Evolutionary conservation across 1,140 invertebrate genomes (phyloP).

Genomic region (Pseudomyrmex flavicornis): DNA sequence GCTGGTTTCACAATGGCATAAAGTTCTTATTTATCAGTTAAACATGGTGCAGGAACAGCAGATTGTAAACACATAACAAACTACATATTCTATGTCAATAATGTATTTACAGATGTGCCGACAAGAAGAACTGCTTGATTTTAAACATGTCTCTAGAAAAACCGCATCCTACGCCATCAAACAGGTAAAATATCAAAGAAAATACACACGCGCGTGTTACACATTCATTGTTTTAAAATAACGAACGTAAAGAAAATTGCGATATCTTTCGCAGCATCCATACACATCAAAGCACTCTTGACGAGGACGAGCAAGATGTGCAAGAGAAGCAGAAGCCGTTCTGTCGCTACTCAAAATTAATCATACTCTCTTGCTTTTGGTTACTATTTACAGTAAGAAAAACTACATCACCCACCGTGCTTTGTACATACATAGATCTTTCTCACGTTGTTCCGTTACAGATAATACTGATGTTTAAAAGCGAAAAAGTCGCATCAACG

Average conservation of each 20-base stretch:
- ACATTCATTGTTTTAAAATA: not conserved
- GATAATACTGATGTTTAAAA: slow-evolving; percentile 88
- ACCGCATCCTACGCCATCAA: not conserved
- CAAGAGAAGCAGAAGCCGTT: slow-evolving; percentile 66
- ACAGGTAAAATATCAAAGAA: slow-evolving; percentile 20
- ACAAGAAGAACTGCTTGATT: slow-evolving; percentile 66
- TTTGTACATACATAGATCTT: not conserved
- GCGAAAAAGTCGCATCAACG: slow-evolving; percentile 87
- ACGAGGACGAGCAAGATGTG: slow-evolving; percentile 57
- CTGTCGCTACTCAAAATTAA: slow-evolving; percentile 76
- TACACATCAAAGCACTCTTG: not conserved
- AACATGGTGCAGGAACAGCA: too few relatives aligned
- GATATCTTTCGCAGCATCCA: slow-evolving; percentile 2
- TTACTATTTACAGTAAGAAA: slow-evolving; percentile 78
- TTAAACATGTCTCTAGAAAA: slow-evolving; percentile 66
- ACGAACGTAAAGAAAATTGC: not conserved
- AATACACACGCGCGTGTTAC: not conserved
- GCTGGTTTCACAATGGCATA: too few relatives aligned
- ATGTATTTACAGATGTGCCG: slow-evolving; percentile 10
- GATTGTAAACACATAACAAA: not conserved
- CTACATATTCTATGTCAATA: not conserved
- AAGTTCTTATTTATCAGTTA: too few relatives aligned
- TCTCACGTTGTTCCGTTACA: slow-evolving; percentile 82
- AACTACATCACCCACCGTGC: not conserved
- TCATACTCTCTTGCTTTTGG: slow-evolving; percentile 75